Conservation (phyloP, 2,113 vertebrate species). For the Struthidea cinerea region DNA sequence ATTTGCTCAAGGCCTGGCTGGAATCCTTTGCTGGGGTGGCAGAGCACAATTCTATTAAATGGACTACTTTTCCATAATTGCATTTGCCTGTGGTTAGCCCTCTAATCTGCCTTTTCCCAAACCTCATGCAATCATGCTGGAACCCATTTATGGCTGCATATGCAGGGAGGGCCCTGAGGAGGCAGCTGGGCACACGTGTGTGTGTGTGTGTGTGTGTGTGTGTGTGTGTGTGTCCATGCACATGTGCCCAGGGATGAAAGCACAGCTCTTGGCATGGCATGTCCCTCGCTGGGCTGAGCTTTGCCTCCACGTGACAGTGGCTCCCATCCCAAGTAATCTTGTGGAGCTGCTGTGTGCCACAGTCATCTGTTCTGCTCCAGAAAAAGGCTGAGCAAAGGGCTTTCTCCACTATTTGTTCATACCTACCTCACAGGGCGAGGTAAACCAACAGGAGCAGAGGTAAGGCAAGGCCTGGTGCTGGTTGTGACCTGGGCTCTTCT, state of each 20-base stretch:
- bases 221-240: too few relatives aligned
- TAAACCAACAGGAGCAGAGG: too few relatives aligned
- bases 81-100: neutral
- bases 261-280: neutral
- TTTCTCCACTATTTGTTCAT: neutral
- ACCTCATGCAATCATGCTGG: neutral
- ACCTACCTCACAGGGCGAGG: neutral
- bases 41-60: neutral
- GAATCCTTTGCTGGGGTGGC: neutral
- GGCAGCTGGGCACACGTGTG: neutral
- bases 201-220: fast-evolving
- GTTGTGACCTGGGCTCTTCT: neutral
- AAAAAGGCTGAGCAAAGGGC: neutral
- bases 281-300: neutral
- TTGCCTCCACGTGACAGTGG: neutral
- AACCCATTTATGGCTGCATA: neutral
- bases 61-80: neutral
- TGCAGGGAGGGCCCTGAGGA: neutral
- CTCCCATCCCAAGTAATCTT: neutral
- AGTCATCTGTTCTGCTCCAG: neutral
- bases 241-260: neutral
- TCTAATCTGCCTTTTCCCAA: neutral
- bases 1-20: neutral
- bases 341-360: neutral
- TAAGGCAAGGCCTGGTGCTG: neutral